Evolutionary conservation across 2,797 vertebrate genomes (phyloP).

Genomic region (Echeneis naucrates): DNA sequence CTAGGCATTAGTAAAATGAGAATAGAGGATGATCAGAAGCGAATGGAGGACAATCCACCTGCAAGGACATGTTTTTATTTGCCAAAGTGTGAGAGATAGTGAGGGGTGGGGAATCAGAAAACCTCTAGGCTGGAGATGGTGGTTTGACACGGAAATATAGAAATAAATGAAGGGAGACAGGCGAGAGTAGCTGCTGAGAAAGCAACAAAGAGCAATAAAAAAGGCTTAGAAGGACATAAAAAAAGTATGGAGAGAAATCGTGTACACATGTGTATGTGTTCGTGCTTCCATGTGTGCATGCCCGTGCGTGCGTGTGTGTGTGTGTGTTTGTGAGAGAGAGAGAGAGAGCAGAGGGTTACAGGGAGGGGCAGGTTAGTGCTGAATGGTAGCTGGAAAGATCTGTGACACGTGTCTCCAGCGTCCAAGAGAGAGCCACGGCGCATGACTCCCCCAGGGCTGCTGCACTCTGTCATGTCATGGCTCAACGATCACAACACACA

Average conservation of each 20-base stretch:
- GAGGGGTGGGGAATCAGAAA: background rate
- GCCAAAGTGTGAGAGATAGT: conserved; percentile 4
- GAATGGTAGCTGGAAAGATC: conserved; percentile 45
- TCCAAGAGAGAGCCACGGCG: conserved; percentile 48
- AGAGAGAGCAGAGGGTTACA: conserved; percentile 4
- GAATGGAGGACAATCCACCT: conserved; percentile 42
- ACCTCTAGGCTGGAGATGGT: background rate
- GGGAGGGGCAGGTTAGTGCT: conserved; percentile 28
- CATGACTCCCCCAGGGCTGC: conserved; percentile 62
- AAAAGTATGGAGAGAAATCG: conserved; percentile 10
- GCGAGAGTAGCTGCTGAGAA: conserved; percentile 6
- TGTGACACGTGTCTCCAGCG: conserved; percentile 60
- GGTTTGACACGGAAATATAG: conserved; percentile 11
- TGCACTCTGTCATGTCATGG: conserved; percentile 61
- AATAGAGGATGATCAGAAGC: conserved; percentile 33
- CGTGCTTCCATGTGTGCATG: too few species aligned
- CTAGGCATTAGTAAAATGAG: conserved; percentile 30
- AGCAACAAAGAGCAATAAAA: conserved; percentile 9
- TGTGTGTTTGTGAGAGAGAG: background rate
- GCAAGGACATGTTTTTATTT: conserved; percentile 23
- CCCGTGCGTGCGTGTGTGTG: background rate
- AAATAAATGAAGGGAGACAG: conserved; percentile 6
- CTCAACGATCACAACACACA: conserved; percentile 29
- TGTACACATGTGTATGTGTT: background rate
- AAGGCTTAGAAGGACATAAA: conserved; percentile 19